These are phyloP conservation scores for Drosophila borealis DNA, from an alignment of 2,888 invertebrate genomes.

Conservation along the genomic window DNA sequence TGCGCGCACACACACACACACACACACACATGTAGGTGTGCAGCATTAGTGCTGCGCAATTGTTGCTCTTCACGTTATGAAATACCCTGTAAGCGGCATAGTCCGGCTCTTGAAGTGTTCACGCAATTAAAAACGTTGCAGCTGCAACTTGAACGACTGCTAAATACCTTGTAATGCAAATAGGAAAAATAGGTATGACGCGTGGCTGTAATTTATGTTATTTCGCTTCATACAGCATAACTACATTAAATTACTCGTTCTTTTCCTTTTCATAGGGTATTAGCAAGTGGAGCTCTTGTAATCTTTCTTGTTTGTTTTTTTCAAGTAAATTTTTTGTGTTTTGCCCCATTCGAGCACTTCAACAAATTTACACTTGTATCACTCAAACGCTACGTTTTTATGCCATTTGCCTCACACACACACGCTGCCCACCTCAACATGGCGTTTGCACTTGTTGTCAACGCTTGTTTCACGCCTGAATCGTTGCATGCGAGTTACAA, in stretches of 20 bases:
- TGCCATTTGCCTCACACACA: constrained; percentile 36
- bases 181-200: too few species aligned
- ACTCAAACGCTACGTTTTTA: constrained; percentile 65
- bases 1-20: constrained; percentile 24
- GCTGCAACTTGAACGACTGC: not conserved
- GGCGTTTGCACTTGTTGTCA: constrained; percentile 40
- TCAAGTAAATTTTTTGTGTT: constrained; percentile 40
- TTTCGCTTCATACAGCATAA: too few species aligned
- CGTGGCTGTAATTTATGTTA: too few species aligned
- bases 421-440: constrained; percentile 21
- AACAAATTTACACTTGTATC: constrained; percentile 78
- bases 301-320: constrained; percentile 2
- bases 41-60: constrained; percentile 45
- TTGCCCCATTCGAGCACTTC: constrained; percentile 62
- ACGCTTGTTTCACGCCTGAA: constrained; percentile 63
- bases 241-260: too few species aligned
- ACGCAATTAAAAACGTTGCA: not conserved
- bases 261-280: constrained; percentile 27
- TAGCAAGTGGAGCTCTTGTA: constrained; percentile 4
- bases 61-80: constrained; percentile 57
- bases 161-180: not conserved
- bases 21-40: constrained; percentile 8
- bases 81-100: constrained; percentile 37
- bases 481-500: constrained; percentile 46
- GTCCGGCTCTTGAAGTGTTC: not conserved